A percentile compares a stretch with the other conserved stretches of the same genome.
These are phyloP conservation scores for Melieria crassipennis DNA, from an alignment of 2,888 invertebrate species.

Conservation along the genomic window DNA sequence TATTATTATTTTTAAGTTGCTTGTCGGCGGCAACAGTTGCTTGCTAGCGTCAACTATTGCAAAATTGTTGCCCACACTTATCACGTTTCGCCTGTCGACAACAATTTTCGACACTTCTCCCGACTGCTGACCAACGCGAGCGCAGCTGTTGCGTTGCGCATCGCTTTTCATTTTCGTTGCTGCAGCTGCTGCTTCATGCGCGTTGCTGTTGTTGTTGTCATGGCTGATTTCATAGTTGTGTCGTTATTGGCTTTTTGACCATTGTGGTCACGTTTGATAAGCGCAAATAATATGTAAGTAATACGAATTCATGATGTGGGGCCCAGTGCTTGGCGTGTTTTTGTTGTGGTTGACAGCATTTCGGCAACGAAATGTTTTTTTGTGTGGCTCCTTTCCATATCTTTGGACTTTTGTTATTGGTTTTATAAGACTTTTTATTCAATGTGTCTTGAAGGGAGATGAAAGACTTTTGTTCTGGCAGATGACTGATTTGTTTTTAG, in stretches of 20 bases:
- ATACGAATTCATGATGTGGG: slow-evolving; percentile 26
- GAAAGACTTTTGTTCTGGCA: no score
- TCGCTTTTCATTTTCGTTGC: slow-evolving; percentile 11
- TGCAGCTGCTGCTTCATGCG: slow-evolving; percentile 17
- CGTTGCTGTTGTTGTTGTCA: slow-evolving; percentile 7
- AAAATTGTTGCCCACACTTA: slow-evolving; percentile 16
- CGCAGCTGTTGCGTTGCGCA: not conserved
- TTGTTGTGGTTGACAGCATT: not conserved
- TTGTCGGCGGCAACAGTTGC: not conserved
- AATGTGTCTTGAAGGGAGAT: no score
- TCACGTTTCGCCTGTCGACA: not conserved
- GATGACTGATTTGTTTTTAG: no score
- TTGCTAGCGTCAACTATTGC: not conserved
- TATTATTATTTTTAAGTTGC: not conserved
- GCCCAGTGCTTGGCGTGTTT: not conserved
- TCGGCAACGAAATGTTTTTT: not conserved
- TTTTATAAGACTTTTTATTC: no score
- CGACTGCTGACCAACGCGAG: not conserved
- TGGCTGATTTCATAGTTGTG: slow-evolving; percentile 1
- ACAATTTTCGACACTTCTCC: not conserved
- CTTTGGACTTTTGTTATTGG: no score
- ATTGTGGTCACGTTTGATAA: slow-evolving; percentile 41
- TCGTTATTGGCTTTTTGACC: slow-evolving; percentile 21
- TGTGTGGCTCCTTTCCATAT: not conserved
- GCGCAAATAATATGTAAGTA: slow-evolving; percentile 24